phyloP scores from a whole-genome alignment of 2,888 invertebrate genomes.

The Hirudinaria manillensis region DNA sequence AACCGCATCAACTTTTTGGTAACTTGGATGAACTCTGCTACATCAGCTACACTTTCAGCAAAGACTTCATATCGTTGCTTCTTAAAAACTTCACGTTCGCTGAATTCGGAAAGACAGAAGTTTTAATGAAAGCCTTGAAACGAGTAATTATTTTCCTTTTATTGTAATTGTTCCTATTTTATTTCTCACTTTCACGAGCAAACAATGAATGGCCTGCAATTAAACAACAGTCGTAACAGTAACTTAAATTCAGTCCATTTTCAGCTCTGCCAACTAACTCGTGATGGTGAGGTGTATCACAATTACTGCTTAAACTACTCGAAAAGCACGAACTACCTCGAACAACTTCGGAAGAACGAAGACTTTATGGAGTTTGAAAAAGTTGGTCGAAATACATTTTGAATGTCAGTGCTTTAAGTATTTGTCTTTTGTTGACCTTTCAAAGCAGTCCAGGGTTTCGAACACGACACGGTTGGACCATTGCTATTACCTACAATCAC shows the following conservation, averaged over 20 bases:
- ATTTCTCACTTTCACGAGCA: background rate
- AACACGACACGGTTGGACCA: no score
- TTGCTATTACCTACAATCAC: no score
- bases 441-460: no score
- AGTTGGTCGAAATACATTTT: constrained; percentile 47
- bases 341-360: constrained; percentile 59
- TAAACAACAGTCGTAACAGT: background rate
- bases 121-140: constrained; percentile 60
- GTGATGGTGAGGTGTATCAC: constrained; percentile 59
- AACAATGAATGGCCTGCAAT: background rate
- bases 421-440: no score
- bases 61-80: constrained; percentile 58
- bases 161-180: background rate
- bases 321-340: constrained; percentile 61
- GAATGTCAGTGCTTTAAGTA: no score
- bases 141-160: constrained; percentile 49
- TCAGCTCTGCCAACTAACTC: constrained; percentile 51
- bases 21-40: constrained; percentile 62
- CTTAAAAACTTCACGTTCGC: constrained; percentile 55
- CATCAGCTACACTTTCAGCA: constrained; percentile 61
- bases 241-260: background rate
- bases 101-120: constrained; percentile 58
- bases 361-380: constrained; percentile 63
- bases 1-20: constrained; percentile 62
- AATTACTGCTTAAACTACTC: constrained; percentile 64